These are phyloP conservation scores for Dione vanillae DNA, from an alignment of 2,888 invertebrate genomes.

Conservation along the genomic window DNA sequence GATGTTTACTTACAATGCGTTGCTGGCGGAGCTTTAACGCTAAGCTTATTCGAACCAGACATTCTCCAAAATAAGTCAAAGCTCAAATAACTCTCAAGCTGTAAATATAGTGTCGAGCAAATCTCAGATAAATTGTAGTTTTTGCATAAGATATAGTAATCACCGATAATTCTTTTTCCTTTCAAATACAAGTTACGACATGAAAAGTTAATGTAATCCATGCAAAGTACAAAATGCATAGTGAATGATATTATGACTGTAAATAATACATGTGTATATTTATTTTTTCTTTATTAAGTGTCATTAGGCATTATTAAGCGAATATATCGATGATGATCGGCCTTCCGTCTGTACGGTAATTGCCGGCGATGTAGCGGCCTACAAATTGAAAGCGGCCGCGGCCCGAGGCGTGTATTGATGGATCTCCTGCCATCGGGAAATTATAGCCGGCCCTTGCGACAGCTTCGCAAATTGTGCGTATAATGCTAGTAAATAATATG, in stretches of 20 bases:
- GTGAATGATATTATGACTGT: conserved; percentile 52
- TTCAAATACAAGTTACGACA: not conserved
- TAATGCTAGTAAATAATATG: conserved; percentile 83
- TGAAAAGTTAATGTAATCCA: conserved; percentile 1
- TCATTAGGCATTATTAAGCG: conserved; percentile 83
- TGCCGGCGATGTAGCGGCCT: conserved; percentile 79
- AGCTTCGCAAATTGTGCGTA: conserved; percentile 84
- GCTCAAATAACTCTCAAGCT: too few relatives aligned
- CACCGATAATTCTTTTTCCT: too few relatives aligned
- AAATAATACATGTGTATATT: conserved; percentile 76
- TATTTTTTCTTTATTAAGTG: conserved; percentile 83
- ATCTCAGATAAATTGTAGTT: too few relatives aligned
- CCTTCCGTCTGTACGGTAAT: conserved; percentile 81
- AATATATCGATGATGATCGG: conserved; percentile 80
- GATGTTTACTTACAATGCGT: too few relatives aligned
- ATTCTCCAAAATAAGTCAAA: too few relatives aligned
- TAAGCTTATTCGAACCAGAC: too few relatives aligned
- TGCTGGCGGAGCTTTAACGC: too few relatives aligned
- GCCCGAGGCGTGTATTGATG: conserved; percentile 81
- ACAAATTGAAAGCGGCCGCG: conserved; percentile 83
- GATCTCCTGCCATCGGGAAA: conserved; percentile 82
- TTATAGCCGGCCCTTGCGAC: conserved; percentile 82
- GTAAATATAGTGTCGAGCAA: too few relatives aligned
- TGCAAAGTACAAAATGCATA: conserved; percentile 1
- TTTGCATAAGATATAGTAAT: too few relatives aligned